Evolutionary conservation across 1,140 invertebrate genomes (phyloP), one percentile per base, ranked within the genome.

Genomic region (Anastrepha obliqua): DNA sequence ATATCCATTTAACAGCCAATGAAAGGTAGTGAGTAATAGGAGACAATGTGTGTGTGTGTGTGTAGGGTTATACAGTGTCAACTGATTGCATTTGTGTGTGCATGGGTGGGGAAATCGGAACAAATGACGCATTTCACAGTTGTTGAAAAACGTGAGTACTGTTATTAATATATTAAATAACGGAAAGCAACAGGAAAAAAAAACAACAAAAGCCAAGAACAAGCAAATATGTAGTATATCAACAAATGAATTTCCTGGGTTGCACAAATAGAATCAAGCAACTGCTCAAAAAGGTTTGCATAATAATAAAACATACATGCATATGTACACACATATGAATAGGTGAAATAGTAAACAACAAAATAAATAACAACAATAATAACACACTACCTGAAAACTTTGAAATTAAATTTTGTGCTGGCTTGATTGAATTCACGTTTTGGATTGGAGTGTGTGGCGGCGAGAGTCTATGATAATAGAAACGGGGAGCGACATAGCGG

Each of bases 351-450:
- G 15, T 42, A 74, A 44, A 44, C 39, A 74, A 74, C 13, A 74
- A 74, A 44, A 67, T n/a, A 15, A 47, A 44, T 17, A 55, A 62
- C 42, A 6, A 17, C 42, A 74, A 42, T 74, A 74, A 44, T 74
- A 58, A 81, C 47, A 74, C 44, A 74, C 5, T n/a, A 74, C 70
- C 7, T 51, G 65, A 29, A 51, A 81, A 81, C 74, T 81, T 81
- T 81, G 47, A 55, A 51, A 81, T 55, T 7, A 81, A 55, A 81
- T 81, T 81, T 62, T 81, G 44, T 55, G 44, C n/a, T 51, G 47
- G n/a, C 47, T 55, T 55, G 47, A 81, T 81, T 81, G 74, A 81
- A 81, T n/a, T 81, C 74, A 81, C 44, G 47, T 81, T 81, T 81
- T 81, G 20, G 0, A 2, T 20, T 47, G 3, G 42, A 17, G 67